A percentile compares a stretch with the other conserved stretches of the same genome.
These are phyloP conservation scores for Brachypteracias leptosomus DNA, from an alignment of 2,113 vertebrate genomes.

Conservation along the genomic window DNA sequence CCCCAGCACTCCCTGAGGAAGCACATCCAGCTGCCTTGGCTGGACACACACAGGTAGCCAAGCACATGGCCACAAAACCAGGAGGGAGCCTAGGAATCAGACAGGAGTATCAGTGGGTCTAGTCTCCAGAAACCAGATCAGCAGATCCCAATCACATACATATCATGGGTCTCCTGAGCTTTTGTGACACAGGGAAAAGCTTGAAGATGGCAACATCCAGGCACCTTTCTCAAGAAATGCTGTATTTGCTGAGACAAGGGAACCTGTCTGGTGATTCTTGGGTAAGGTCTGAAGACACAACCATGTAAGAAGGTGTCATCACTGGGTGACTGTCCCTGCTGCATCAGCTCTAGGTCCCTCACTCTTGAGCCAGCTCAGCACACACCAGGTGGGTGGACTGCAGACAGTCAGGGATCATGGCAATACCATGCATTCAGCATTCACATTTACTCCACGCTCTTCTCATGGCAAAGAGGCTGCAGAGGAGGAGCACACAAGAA, in stretches of 20 bases:
- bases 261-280: background rate
- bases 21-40: background rate
- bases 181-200: background rate
- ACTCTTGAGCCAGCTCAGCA: fast-evolving
- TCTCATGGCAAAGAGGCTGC: fast-evolving
- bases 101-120: background rate
- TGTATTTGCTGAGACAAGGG: background rate
- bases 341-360: background rate
- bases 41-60: background rate
- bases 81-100: background rate
- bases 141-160: background rate
- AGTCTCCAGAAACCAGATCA: background rate
- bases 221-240: background rate
- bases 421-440: fast-evolving
- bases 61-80: background rate
- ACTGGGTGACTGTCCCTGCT: background rate
- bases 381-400: fast-evolving
- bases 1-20: background rate
- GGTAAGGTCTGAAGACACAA: background rate
- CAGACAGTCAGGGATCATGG: background rate
- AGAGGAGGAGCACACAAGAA: background rate
- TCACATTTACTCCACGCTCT: fast-evolving
- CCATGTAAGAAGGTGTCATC: background rate
- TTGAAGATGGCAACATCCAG: background rate
- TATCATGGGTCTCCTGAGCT: background rate